Conservation (phyloP, 2,888 invertebrate species). For the Anoplius nigerrimus region DNA sequence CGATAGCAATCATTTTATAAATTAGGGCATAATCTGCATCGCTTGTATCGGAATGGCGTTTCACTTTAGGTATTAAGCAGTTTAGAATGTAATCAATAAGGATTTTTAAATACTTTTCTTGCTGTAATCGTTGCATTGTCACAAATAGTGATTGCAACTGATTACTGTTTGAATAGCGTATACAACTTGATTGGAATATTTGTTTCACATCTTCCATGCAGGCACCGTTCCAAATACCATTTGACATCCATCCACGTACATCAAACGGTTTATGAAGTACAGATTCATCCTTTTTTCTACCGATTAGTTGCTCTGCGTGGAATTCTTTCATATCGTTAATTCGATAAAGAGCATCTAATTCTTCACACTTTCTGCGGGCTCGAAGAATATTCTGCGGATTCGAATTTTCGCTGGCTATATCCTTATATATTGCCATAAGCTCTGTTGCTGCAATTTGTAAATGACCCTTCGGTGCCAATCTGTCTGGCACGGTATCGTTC, state of each 20-base stretch:
- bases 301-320: constrained; percentile 2
- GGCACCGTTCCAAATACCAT: constrained; percentile 66
- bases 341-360: constrained; percentile 43
- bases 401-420: constrained; percentile 21
- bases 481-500: constrained; percentile 24
- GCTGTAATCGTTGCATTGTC: constrained; percentile 62
- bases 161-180: constrained; percentile 58
- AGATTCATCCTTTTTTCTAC: constrained; percentile 2
- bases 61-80: constrained; percentile 56
- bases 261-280: not conserved
- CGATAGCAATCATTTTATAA: constrained; percentile 66
- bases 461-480: constrained; percentile 7
- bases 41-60: constrained; percentile 39
- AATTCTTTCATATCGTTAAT: constrained; percentile 12
- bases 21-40: constrained; percentile 53
- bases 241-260: constrained; percentile 50
- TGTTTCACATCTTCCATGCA: constrained; percentile 55
- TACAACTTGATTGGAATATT: constrained; percentile 49
- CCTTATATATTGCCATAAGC: constrained; percentile 31
- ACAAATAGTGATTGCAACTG: constrained; percentile 59
- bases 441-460: constrained; percentile 5
- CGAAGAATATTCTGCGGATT: constrained; percentile 25
- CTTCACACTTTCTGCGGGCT: constrained; percentile 37
- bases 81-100: constrained; percentile 55
- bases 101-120: constrained; percentile 53